Evolutionary conservation across 2,888 invertebrate species (phyloP), one percentile per base, ranked within the genome.

Genomic region (Cerceris ruficornis): DNA sequence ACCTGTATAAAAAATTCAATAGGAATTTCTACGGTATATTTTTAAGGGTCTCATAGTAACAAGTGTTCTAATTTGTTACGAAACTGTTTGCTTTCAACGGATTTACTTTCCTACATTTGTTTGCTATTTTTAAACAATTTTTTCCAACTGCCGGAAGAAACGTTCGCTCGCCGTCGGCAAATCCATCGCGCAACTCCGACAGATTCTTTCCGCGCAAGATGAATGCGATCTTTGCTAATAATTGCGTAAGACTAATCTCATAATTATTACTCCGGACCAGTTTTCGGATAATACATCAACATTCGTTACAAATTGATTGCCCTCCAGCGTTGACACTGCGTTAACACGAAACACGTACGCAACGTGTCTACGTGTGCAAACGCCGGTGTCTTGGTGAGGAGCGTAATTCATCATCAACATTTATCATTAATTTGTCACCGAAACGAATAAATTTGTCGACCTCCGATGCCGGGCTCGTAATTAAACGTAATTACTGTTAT

Each of bases 401-500:
- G 11, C 60, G 65, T 46, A 57, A 49, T 52, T 14, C 77, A 54
- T 28, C 49, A 57, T 69, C 50, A 55, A 28, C 49, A 77, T 41
- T 69, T 55, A 60, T 50, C 65, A 55, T 58, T 70, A 65, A 77
- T 77, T 77, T 69, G 66, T 77, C 70, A 77, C 14, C 60, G 55
- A 59, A 50, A 54, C 69, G 76, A 65, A 62, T 69, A 77, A 77
- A 77, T 77, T 77, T 77, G 77, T 66, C 69, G 77, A 60, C 61
- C 65, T 57, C 43, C 69, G 55, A 43, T 61, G 61, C 69, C 69
- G 69, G 77, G 69, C 77, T 77, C 77, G 69, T 69, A 69, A 77
- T 77, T 77, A 77, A 77, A 77, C 70, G 70, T 57, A 78, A 66
- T 77, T 77, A 77, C 77, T 70, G 55, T 77, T 69, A 77, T 60